Conservation (phyloP, 2,888 invertebrate genomes). For the Heterodera filipjevi region DNA sequence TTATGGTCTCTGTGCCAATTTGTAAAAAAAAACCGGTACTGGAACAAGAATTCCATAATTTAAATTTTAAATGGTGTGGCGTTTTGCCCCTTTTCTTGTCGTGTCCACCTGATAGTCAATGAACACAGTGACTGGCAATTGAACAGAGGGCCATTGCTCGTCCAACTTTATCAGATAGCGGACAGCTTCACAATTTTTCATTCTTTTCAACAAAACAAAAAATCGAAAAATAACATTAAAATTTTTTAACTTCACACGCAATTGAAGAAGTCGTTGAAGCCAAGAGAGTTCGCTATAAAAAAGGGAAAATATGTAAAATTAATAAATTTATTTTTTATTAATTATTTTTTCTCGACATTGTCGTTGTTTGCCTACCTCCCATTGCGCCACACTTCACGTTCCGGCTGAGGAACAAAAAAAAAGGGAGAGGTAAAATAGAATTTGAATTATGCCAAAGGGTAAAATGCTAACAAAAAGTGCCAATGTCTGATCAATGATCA, state of each 20-base stretch:
- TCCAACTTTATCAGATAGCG: constrained; percentile 52
- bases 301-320: neutral
- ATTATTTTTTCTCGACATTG: neutral
- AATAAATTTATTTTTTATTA: neutral
- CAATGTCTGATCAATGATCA: neutral
- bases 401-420: constrained; percentile 40
- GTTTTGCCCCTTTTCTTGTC: neutral
- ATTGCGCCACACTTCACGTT: constrained; percentile 48
- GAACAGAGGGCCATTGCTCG: constrained; percentile 48
- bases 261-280: constrained; percentile 51
- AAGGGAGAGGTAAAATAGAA: neutral
- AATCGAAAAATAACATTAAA: too few species aligned
- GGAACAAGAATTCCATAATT: too few species aligned
- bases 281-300: constrained; percentile 49
- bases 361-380: constrained; percentile 35
- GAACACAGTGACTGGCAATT: constrained; percentile 45
- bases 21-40: too few species aligned
- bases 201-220: neutral
- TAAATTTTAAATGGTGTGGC: too few species aligned
- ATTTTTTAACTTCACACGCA: constrained; percentile 46
- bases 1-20: too few species aligned
- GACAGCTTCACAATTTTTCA: constrained; percentile 46
- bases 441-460: neutral
- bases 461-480: neutral
- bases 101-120: constrained; percentile 51